Evolutionary conservation across 23 tunicate species (phyloP), one percentile per base, ranked within the genome.

Genomic region (Trididemnum clinides): DNA sequence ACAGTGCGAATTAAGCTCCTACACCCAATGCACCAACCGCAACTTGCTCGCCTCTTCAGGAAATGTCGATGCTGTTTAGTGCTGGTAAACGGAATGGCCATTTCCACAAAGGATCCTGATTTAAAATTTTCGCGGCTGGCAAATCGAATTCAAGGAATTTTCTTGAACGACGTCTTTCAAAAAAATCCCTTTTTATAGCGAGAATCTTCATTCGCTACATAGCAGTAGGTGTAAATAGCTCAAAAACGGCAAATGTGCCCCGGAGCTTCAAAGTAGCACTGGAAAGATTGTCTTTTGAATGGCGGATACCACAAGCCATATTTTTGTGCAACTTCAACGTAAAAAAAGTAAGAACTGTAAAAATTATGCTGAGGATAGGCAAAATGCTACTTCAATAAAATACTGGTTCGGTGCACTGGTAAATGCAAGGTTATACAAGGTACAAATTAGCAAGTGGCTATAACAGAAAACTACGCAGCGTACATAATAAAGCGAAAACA

Each of bases 41-140:
- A 19, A 3, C 25, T n/a, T 59, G 20, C 25, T 59, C 66, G 27
- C 22, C 66, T n/a, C 22, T 29, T 73, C 18, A 6, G 35, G 59
- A 89, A 83, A 89, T 84, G 83, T 28, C 93, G 49, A 62, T 84
- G 66, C 73, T 74, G 73, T 64, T 70, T 76, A 89, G 93, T 89
- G 93, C 93, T 89, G 93, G 93, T 89, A 74, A 83, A 77, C 93
- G 38, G 35, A 84, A 81, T 18, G 49, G 93, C 32, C 88, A 84
- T 89, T 83, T 89, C 66, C 37, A 2, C 7, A 51, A 51, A 66
- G 28, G 2, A n/a, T 59, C 5, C 25, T n/a, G 25, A 4, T 28
- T 59, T 28, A n/a, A 59, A 59, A 59, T 59, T 59, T 59, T 3
- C 5, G 22, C 66, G 22, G 66, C 22, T 59, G 22, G 22, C 66